phyloP scores from a whole-genome alignment of 2,888 invertebrate genomes.

The Chorisops tibialis region DNA sequence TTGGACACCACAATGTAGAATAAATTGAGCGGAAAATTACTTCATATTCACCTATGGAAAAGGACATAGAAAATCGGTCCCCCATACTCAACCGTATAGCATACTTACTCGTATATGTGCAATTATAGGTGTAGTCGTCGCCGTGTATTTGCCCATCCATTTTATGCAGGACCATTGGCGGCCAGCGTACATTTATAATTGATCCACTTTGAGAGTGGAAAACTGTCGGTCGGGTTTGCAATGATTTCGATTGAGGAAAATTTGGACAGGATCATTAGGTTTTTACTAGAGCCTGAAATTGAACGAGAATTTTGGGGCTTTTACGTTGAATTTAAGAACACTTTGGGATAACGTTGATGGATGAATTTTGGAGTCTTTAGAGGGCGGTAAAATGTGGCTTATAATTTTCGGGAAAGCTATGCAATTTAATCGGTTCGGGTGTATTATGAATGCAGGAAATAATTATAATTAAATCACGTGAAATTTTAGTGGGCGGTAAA shows the following conservation, averaged over 20 bases:
- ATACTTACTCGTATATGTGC: conserved; percentile 5
- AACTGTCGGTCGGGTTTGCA: conserved; percentile 2
- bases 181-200: conserved; percentile 26
- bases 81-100: conserved; percentile 6
- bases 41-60: conserved; percentile 41
- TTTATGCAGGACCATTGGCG: conserved; percentile 18
- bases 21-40: conserved; percentile 54
- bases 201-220: conserved; percentile 25
- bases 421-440: too few species aligned
- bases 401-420: too few species aligned
- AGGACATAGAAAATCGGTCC: conserved; percentile 12
- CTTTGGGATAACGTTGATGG: neutral
- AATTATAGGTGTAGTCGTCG: neutral
- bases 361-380: neutral
- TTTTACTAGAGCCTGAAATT: conserved; percentile 27
- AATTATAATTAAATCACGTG: too few species aligned
- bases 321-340: neutral
- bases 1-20: conserved; percentile 52
- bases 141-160: conserved; percentile 13
- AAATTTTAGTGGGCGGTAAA: too few species aligned
- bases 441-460: too few species aligned
- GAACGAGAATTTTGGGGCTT: conserved; percentile 5
- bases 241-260: conserved; percentile 25
- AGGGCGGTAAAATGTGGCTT: neutral
- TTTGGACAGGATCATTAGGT: conserved; percentile 28